Conservation (phyloP, 30 jellyfish, hydroid and myxozoan genomes). For the Chrysaora quinquecirrha region DNA sequence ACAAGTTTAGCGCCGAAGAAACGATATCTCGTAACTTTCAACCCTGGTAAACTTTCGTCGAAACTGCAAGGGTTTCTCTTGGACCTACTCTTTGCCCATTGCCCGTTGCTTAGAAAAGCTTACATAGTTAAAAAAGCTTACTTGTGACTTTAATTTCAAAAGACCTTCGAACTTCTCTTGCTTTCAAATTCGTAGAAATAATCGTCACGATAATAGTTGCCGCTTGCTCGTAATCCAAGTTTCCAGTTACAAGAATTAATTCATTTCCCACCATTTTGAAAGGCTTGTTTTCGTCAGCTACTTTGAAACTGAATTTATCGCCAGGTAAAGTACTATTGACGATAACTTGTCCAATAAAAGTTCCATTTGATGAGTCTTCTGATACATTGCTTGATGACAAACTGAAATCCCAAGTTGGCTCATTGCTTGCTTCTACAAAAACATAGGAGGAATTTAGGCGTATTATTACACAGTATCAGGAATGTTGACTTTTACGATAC, state of each 20-base stretch:
- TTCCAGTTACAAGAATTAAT: conserved; percentile 24
- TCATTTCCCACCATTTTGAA: conserved; percentile 40
- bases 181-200: conserved; percentile 19
- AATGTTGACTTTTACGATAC: background rate
- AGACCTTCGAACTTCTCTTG: background rate
- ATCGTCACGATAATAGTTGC: conserved; percentile 9
- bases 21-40: too few species aligned
- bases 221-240: conserved; percentile 52
- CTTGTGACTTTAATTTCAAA: conserved; percentile 30
- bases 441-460: background rate
- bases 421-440: conserved; percentile 8
- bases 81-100: too few species aligned
- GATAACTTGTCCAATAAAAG: conserved; percentile 5
- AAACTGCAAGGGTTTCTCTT: background rate
- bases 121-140: background rate
- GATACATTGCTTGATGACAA: conserved; percentile 43
- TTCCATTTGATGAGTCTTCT: conserved; percentile 60
- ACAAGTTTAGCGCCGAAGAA: too few species aligned
- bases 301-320: conserved; percentile 38
- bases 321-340: background rate
- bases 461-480: background rate
- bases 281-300: conserved; percentile 38
- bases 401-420: conserved; percentile 37
- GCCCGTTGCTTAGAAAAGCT: too few species aligned
- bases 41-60: too few species aligned